These are phyloP conservation scores for Saguinus midas DNA, from an alignment of 2,113 vertebrate genomes.

Conservation along the genomic window DNA sequence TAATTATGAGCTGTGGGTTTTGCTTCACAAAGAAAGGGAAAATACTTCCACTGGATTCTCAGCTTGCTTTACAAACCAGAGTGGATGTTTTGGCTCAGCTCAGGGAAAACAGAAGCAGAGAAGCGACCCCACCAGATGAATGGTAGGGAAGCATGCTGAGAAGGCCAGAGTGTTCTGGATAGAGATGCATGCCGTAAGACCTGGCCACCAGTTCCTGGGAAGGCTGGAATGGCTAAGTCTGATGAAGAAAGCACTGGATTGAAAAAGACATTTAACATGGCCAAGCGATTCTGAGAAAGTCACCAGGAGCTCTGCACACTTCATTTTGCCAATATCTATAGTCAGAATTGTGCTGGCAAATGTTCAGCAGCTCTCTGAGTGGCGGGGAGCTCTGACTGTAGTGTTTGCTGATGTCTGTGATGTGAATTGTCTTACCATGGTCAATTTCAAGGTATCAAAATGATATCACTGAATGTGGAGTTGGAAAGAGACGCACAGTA, in stretches of 20 bases:
- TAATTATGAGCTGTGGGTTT: conserved; percentile 52
- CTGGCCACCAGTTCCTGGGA: neutral
- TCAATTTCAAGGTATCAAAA: neutral
- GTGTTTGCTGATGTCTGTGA: neutral
- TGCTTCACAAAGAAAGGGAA: conserved; percentile 9
- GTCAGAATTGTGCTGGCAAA: neutral
- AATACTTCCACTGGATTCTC: neutral
- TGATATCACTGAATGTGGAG: neutral
- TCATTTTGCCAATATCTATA: neutral
- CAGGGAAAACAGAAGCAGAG: neutral
- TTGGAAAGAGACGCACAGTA: neutral
- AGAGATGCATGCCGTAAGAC: neutral
- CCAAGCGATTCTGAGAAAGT: neutral
- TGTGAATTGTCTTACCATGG: neutral
- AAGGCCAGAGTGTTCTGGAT: neutral
- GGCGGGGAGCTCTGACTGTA: fast-evolving
- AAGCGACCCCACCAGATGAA: neutral
- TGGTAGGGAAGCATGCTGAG: neutral
- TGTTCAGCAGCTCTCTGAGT: neutral
- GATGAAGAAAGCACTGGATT: neutral
- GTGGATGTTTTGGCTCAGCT: neutral
- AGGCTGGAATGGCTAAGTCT: neutral
- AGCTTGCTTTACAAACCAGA: neutral
- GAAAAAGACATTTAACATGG: neutral
- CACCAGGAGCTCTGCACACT: neutral